Evolutionary conservation across 64 coral and sea anemone genomes (phyloP), one percentile per base, ranked within the genome.

Genomic region (Montipora efflorescens): DNA sequence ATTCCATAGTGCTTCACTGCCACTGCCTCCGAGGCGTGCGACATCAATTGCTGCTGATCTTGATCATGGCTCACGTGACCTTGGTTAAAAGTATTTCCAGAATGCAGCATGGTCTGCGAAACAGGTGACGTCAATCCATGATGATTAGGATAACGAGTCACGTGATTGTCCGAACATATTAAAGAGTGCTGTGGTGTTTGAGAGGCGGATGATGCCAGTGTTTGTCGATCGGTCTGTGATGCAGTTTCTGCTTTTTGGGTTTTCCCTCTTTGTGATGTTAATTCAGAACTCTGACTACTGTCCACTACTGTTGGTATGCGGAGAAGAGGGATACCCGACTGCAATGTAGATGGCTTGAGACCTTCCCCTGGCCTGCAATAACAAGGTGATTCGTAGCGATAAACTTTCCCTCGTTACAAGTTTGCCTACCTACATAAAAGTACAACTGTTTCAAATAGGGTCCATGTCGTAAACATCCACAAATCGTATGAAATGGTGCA

Each of bases 271-370:
- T 48, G 66, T 25, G 62, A 20, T 46, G 47, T 71, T 52, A 86
- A 7, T 8, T 72, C 82, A 7, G 82, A 86, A 64, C 64, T 86
- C 66, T 86, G 64, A 49, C 62, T 66, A 13, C 59, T 86, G 16
- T 71, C 82, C 64, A 86, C 8, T 1, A 86, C 16, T 71, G 82
- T 86, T 72, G 82, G 82, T 86, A 86, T 86, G 8, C 82, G 82
- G n/a, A 72, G 7, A 72, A 86, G 62, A 71, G 82, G 82, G 12
- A 86, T 72, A 18, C 64, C 66, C 12, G 82, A 21, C 61, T 70
- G 82, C 82, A 51, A 3, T 19, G 28, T 67, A 16, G 46, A 18
- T 71, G 7, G 62, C 15, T 86, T 36, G 47, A 19, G 8, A 72
- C 47, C 66, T 47, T 71, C 82, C 3, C 66, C 82, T 71, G 82